Evolutionary conservation across 2,797 vertebrate genomes (phyloP), one percentile per base, ranked within the genome.

Genomic region (Sebastes paucispinis): DNA sequence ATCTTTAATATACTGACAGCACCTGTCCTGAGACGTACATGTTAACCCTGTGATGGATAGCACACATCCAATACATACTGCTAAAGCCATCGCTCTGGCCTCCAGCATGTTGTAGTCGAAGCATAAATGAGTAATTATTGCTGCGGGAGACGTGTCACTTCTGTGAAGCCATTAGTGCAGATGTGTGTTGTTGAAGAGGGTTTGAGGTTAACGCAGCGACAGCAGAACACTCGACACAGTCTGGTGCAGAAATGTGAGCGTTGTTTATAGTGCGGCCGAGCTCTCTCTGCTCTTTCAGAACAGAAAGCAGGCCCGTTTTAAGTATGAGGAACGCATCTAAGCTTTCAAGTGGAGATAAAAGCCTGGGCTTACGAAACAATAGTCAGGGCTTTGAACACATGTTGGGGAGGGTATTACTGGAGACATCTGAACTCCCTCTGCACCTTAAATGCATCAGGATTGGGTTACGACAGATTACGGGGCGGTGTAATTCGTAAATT

Each of bases 261-360:
- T 6, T 83, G 80, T 83, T 80, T 79, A 67, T 24, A 32, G 75
- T 18, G 62, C 55, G 24, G 68, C 73, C n/a, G 29, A 68, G 72
- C 73, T 69, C 77, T 66, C 71, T 67, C 32, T 64, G 27, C 59
- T 63, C 71, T 54, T 11, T 68, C 27, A 50, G 73, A 54, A 76
- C 72, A 70, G 77, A 82, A 64, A 77, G 57, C 74, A 47, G 31
- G 6, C 73, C 72, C 57, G 68, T 85, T 79, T 70, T 81, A 70
- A 89, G 81, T 58, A 68, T 59, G 82, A 89, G 73, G 73, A 77
- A 59, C 81, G 78, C 82, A 62, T 81, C 80, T 73, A 34, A 88
- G 90, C 87, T 80, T 69, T 85, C 73, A 70, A 86, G 84, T 83
- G 84, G 80, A 89, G 90, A 84, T 71, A 75, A 81, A 89, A 88